Evolutionary conservation across 2,888 invertebrate species (phyloP).

Genomic region (Scaptomyza cyrtandrae): DNA sequence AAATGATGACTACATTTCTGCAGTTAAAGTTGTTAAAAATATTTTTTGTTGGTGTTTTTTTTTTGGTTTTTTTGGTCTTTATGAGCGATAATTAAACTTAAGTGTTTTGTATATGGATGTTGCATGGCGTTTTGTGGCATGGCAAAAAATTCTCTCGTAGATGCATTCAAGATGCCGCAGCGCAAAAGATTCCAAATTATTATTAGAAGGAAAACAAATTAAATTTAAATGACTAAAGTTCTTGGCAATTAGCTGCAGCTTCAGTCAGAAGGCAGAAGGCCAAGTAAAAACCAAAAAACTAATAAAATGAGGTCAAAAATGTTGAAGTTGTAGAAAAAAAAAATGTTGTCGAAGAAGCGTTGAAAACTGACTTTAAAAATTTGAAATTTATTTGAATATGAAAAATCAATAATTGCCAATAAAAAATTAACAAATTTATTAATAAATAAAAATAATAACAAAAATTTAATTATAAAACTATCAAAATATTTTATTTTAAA

Average conservation of each 20-base stretch:
- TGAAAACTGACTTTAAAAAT: too few species aligned
- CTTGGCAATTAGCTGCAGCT: conserved; percentile 31
- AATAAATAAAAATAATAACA: too few species aligned
- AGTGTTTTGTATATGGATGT: conserved; percentile 54
- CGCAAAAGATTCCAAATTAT: conserved; percentile 6
- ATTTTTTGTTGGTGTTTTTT: conserved; percentile 28
- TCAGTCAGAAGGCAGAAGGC: conserved; percentile 33
- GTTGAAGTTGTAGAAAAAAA: neutral
- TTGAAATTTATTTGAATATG: too few species aligned
- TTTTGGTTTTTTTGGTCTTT: conserved; percentile 46
- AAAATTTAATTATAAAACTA: too few species aligned
- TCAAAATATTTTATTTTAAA: too few species aligned
- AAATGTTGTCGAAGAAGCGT: too few species aligned
- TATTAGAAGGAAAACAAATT: conserved; percentile 12
- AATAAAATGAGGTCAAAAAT: conserved; percentile 5
- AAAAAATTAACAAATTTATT: neutral
- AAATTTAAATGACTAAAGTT: conserved; percentile 51
- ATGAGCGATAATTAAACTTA: conserved; percentile 73
- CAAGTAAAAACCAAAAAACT: conserved; percentile 6
- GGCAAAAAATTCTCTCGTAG: conserved; percentile 7
- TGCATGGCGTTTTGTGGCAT: conserved; percentile 1
- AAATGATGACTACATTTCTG: conserved; percentile 49
- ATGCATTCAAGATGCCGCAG: conserved; percentile 19
- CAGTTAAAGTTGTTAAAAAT: conserved; percentile 33
- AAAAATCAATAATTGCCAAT: too few species aligned